Conservation (phyloP, 1,140 invertebrate genomes). For the Zeugodacus cucurbitae region DNA sequence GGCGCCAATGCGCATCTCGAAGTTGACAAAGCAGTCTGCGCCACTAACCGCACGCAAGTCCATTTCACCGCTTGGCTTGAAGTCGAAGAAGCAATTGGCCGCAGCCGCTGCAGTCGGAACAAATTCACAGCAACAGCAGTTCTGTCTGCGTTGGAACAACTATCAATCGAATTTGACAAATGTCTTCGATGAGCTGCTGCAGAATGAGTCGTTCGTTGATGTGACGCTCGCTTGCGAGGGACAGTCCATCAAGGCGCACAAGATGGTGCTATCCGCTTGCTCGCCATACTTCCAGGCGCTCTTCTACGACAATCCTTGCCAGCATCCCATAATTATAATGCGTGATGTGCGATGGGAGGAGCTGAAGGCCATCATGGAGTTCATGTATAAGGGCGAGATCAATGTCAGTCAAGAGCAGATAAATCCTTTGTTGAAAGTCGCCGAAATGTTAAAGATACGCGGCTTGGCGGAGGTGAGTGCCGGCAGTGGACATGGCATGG, state of each 20-base stretch:
- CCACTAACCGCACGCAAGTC: neutral
- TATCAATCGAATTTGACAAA: slow-evolving; percentile 91
- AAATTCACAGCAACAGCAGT: slow-evolving; percentile 66
- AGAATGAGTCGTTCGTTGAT: slow-evolving; percentile 91
- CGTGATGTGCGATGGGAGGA: slow-evolving; percentile 89
- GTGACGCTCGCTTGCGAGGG: slow-evolving; percentile 92
- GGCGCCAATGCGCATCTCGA: neutral
- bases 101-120: neutral
- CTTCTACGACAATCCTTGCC: slow-evolving; percentile 91
- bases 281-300: slow-evolving; percentile 91
- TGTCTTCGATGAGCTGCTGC: slow-evolving; percentile 91
- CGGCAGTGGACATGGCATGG: slow-evolving; percentile 53
- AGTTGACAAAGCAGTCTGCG: neutral
- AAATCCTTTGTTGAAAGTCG: slow-evolving; percentile 85
- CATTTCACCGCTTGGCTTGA: neutral
- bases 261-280: slow-evolving; percentile 92
- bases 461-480: slow-evolving; percentile 88
- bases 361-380: slow-evolving; percentile 88
- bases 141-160: slow-evolving; percentile 95
- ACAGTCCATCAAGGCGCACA: slow-evolving; percentile 90
- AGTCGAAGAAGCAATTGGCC: neutral
- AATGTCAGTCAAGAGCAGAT: slow-evolving; percentile 92
- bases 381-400: slow-evolving; percentile 94
- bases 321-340: slow-evolving; percentile 91
- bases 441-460: slow-evolving; percentile 86